A percentile compares a stretch with the other conserved stretches of the same genome.
These are phyloP conservation scores for Saccostrea cuccullata DNA, from an alignment of 1,140 invertebrate species.

Conservation along the genomic window DNA sequence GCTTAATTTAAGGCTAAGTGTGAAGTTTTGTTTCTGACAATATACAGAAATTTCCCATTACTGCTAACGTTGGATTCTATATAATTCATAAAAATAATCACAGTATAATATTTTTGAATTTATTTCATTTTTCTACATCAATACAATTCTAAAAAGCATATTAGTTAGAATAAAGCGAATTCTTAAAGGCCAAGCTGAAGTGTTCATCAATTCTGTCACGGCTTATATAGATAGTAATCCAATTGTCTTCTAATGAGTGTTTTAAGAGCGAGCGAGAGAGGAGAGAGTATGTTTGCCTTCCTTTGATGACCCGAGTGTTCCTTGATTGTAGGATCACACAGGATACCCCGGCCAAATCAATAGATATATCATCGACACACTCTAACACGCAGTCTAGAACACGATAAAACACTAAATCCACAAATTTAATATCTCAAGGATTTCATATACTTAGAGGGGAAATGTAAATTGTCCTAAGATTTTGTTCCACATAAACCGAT, in stretches of 20 bases:
- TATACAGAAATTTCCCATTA: too few relatives aligned
- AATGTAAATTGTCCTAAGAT: background rate
- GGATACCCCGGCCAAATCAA: background rate
- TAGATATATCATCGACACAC: background rate
- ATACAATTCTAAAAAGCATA: too few relatives aligned
- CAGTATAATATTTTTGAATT: too few relatives aligned
- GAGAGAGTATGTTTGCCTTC: constrained; percentile 2
- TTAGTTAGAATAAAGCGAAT: too few relatives aligned
- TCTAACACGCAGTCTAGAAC: background rate
- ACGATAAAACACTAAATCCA: background rate
- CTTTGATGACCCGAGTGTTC: background rate
- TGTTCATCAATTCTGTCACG: background rate
- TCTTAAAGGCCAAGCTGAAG: too few relatives aligned
- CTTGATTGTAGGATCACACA: background rate
- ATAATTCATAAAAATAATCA: too few relatives aligned
- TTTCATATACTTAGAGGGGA: background rate
- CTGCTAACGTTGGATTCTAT: too few relatives aligned
- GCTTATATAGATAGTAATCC: background rate
- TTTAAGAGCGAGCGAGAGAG: background rate
- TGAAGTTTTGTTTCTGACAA: background rate
- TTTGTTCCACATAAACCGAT: background rate
- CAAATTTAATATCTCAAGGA: background rate
- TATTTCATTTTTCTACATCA: too few relatives aligned
- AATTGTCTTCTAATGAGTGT: background rate
- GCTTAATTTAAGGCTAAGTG: constrained; percentile 14